Conservation (phyloP, 2,797 vertebrate genomes). For the Coreius guichenoti region DNA sequence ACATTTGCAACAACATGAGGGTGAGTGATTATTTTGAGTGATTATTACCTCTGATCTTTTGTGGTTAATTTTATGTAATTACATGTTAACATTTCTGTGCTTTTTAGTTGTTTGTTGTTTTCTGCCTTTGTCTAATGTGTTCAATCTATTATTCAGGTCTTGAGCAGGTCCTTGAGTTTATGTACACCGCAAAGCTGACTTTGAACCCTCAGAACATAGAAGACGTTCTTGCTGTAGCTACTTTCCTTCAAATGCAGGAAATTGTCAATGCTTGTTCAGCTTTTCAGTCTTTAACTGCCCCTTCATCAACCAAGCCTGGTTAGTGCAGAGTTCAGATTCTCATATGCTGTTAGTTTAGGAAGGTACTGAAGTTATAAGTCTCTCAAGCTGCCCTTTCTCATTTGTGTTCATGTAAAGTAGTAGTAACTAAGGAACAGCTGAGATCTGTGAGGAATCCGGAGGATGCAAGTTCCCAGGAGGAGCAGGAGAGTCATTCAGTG, state of each 20-base stretch:
- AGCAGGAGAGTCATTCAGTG: constrained; percentile 43
- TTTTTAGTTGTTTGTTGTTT: background rate
- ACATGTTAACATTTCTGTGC: background rate
- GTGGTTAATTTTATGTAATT: background rate
- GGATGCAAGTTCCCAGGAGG: constrained; percentile 58
- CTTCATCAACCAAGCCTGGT: constrained; percentile 72
- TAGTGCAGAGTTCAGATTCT: constrained; percentile 54
- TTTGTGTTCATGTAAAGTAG: constrained; percentile 54
- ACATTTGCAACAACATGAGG: background rate
- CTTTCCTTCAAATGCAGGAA: constrained; percentile 96
- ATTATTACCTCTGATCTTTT: background rate
- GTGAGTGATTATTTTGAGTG: background rate
- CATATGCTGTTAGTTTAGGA: background rate
- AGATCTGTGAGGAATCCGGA: constrained; percentile 52
- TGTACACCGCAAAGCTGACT: constrained; percentile 95
- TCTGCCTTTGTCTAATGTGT: background rate
- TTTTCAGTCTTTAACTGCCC: constrained; percentile 83
- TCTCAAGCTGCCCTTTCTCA: background rate
- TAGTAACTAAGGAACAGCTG: constrained; percentile 62
- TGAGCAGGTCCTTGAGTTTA: constrained; percentile 95
- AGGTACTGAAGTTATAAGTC: background rate
- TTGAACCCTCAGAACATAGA: constrained; percentile 90
- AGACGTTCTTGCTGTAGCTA: constrained; percentile 91
- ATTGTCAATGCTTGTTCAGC: constrained; percentile 90
- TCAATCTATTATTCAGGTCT: constrained; percentile 80